Evolutionary conservation across 30 jellyfish, hydroid and myxozoan species (phyloP).

Genomic region (Rhopilema esculentum): DNA sequence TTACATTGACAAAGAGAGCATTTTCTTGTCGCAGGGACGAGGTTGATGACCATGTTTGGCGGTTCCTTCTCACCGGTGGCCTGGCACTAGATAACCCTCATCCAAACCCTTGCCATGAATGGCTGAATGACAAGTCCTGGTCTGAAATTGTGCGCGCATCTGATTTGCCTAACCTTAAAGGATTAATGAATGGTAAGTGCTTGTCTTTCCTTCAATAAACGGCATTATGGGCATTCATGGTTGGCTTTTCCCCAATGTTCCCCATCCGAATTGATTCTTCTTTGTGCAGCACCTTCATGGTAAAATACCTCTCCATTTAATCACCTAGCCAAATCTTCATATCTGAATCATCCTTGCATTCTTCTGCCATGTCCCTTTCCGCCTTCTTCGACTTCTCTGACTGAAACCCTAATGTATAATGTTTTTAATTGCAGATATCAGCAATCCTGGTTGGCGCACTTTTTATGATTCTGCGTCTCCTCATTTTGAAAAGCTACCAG

Average conservation of each 20-base stretch:
- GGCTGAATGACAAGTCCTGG: constrained; percentile 98
- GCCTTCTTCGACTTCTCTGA: no score
- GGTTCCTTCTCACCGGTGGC: constrained; percentile 99
- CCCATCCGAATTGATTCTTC: no score
- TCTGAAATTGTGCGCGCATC: constrained; percentile 98
- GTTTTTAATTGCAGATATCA: constrained; percentile 42
- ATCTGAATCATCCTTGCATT: no score
- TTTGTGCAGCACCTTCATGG: no score
- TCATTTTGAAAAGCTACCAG: constrained; percentile 83
- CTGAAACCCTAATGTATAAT: no score
- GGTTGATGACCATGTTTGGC: constrained; percentile 95
- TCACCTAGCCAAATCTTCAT: no score
- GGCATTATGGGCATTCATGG: no score
- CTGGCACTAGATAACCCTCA: constrained; percentile 94
- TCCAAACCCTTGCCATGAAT: constrained; percentile 91
- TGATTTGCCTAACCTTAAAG: constrained; percentile 75
- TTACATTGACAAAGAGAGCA: no score
- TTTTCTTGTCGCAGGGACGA: constrained; percentile 79
- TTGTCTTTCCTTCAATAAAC: background rate
- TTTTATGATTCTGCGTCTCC: constrained; percentile 97
- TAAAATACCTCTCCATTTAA: no score
- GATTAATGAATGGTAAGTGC: constrained; percentile 81
- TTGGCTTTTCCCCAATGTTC: no score
- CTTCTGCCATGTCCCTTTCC: no score
- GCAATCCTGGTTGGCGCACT: constrained; percentile 83